A percentile compares a stretch with the other conserved stretches of the same genome.
phyloP scores from a whole-genome alignment of 2,888 invertebrate genomes.

The Troilus luridus region DNA sequence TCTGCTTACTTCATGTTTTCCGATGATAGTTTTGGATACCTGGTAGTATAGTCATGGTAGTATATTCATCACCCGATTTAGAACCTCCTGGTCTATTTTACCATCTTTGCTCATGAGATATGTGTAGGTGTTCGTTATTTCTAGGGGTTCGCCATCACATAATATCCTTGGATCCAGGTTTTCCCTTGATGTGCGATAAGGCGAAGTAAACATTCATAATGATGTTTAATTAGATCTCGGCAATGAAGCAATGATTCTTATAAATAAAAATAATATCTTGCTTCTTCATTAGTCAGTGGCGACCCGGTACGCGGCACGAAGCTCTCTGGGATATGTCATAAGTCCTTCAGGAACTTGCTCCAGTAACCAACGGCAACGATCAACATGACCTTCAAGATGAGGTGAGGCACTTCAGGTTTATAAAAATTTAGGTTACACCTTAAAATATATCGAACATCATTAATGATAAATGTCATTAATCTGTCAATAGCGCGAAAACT shows the following conservation, averaged over 20 bases:
- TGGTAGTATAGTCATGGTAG: too few species aligned
- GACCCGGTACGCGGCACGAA: not conserved
- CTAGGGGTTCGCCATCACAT: too few species aligned
- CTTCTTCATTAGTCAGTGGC: not conserved
- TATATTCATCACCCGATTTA: too few species aligned
- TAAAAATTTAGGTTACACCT: not conserved
- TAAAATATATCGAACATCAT: too few species aligned
- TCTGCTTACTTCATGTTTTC: too few species aligned
- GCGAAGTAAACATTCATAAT: slow-evolving; percentile 11
- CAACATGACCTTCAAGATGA: not conserved
- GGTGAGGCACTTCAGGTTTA: not conserved
- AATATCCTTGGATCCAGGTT: too few species aligned
- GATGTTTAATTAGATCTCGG: slow-evolving; percentile 1
- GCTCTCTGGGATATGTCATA: not conserved
- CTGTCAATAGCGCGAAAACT: not conserved
- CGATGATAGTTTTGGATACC: too few species aligned
- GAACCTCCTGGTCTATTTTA: too few species aligned
- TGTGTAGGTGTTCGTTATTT: too few species aligned
- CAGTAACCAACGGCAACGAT: not conserved
- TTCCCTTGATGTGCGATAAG: not conserved
- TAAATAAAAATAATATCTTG: not conserved
- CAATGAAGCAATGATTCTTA: not conserved
- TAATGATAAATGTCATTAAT: not conserved
- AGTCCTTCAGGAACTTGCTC: not conserved
- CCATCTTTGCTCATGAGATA: too few species aligned